These are phyloP conservation scores for Morpho deidamia DNA, from an alignment of 2,888 invertebrate species.

Conservation along the genomic window DNA sequence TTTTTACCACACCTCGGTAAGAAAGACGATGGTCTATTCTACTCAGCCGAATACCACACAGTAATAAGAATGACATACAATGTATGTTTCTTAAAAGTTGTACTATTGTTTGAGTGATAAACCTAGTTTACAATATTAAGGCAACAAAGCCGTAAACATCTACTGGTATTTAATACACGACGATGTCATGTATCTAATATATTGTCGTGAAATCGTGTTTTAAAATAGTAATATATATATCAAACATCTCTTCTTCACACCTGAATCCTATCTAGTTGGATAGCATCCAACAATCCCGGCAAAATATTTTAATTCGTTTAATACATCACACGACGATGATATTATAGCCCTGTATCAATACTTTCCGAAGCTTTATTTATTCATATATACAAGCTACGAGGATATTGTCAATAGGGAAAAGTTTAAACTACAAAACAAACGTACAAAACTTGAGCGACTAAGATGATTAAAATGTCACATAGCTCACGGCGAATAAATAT, in stretches of 20 bases:
- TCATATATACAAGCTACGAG: neutral
- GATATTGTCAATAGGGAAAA: neutral
- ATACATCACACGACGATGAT: conserved; percentile 9
- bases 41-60: too few relatives aligned
- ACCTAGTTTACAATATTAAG: neutral
- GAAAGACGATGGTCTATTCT: too few relatives aligned
- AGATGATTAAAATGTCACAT: too few relatives aligned
- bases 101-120: neutral
- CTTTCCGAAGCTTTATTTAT: neutral
- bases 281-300: conserved; percentile 17
- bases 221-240: conserved; percentile 35
- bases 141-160: neutral
- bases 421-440: too few relatives aligned
- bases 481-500: too few relatives aligned
- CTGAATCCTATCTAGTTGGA: conserved; percentile 37
- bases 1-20: too few relatives aligned
- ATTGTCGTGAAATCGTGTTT: conserved; percentile 33
- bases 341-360: conserved; percentile 8
- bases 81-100: too few relatives aligned
- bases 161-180: conserved; percentile 1
- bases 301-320: conserved; percentile 15
- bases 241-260: conserved; percentile 38
- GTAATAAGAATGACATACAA: too few relatives aligned
- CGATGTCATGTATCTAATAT: conserved; percentile 27
- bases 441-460: too few relatives aligned